Conservation (phyloP, 2,797 vertebrate genomes). For the Betta splendens region DNA sequence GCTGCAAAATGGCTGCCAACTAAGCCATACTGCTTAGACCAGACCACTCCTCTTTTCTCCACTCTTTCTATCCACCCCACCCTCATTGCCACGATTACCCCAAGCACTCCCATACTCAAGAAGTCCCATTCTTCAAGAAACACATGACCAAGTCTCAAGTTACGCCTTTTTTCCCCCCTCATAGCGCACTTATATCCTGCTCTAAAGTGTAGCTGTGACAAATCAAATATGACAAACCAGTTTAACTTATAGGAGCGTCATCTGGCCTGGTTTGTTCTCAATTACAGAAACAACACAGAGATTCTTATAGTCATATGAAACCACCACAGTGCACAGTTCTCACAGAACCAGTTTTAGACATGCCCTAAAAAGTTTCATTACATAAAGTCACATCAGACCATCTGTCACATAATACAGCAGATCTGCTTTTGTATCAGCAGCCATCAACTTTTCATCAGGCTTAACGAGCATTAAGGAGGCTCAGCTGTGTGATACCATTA, state of each 20-base stretch:
- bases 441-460: background rate
- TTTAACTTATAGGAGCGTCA: slow-evolving; percentile 7
- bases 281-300: slow-evolving; percentile 1
- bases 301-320: background rate
- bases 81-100: slow-evolving; percentile 61
- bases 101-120: slow-evolving; percentile 10
- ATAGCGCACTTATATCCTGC: background rate
- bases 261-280: slow-evolving; percentile 32
- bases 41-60: slow-evolving; percentile 68
- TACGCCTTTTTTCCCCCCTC: background rate
- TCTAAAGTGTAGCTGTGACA: slow-evolving; percentile 3
- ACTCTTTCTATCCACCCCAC: slow-evolving; percentile 48
- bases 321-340: background rate
- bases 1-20: slow-evolving; percentile 75
- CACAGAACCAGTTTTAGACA: background rate
- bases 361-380: slow-evolving; percentile 7
- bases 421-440: slow-evolving; percentile 22
- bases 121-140: slow-evolving; percentile 13
- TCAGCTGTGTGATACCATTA: slow-evolving; percentile 8
- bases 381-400: background rate
- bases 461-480: slow-evolving; percentile 10
- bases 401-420: background rate
- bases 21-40: slow-evolving; percentile 32
- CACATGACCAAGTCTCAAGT: background rate
- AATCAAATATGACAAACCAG: slow-evolving; percentile 11